Percentiles rank a stretch among this genome's conserved stretches.
Conservation (phyloP, 2,888 invertebrate species). For the Malthinus seriepunctatus region DNA sequence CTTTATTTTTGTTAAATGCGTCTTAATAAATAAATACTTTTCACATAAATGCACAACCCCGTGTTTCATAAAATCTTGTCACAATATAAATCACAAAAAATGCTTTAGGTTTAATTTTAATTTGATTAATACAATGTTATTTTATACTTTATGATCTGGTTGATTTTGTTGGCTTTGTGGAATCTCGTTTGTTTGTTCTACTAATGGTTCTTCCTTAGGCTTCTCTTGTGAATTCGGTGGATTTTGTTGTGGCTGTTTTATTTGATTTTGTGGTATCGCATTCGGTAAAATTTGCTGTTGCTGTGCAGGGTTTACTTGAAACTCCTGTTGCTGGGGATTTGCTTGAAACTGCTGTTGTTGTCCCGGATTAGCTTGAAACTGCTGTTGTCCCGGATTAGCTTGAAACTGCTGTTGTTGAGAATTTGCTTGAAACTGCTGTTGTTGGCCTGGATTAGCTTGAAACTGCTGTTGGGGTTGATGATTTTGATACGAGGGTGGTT, state of each 20-base stretch:
- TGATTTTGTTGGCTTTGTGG: no score
- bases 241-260: constrained; percentile 38
- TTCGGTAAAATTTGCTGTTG: constrained; percentile 24
- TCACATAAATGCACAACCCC: no score
- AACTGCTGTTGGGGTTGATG: constrained; percentile 21
- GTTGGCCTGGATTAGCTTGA: constrained; percentile 35
- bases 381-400: constrained; percentile 3
- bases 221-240: constrained; percentile 31
- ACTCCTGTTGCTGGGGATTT: constrained; percentile 35
- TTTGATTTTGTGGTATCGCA: constrained; percentile 31
- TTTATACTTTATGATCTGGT: no score
- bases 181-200: no score
- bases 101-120: no score
- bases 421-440: constrained; percentile 33
- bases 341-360: constrained; percentile 34
- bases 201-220: no score
- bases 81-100: no score
- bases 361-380: background rate
- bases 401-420: background rate
- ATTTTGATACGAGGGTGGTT: constrained; percentile 27
- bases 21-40: no score
- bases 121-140: no score
- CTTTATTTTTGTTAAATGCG: no score
- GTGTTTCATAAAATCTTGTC: no score
- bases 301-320: constrained; percentile 39